Evolutionary conservation across 1,140 invertebrate species (phyloP).

Genomic region (Heliconius himera): DNA sequence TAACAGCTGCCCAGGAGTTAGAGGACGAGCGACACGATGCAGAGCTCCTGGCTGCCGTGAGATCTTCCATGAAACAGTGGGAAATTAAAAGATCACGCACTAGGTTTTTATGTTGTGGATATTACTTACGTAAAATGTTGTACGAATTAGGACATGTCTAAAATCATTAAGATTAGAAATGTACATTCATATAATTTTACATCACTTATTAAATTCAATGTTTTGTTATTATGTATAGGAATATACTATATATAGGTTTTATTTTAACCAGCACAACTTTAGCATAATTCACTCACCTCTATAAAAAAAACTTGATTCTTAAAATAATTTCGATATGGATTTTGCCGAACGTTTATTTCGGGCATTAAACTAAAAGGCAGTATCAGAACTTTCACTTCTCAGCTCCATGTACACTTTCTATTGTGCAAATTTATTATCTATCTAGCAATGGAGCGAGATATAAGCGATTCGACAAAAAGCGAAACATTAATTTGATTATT

Average conservation of each 20-base stretch:
- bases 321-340: background rate
- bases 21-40: conserved; percentile 83
- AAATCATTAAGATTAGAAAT: background rate
- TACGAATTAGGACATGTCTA: background rate
- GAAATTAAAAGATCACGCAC: conserved; percentile 69
- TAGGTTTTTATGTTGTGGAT: conserved; percentile 51
- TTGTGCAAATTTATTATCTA: conserved; percentile 39
- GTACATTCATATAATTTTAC: background rate
- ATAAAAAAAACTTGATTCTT: background rate
- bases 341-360: background rate
- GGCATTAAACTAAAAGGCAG: conserved; percentile 19
- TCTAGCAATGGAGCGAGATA: conserved; percentile 34
- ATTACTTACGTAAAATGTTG: background rate
- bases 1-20: conserved; percentile 71
- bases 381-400: conserved; percentile 53
- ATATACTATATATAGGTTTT: background rate
- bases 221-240: background rate
- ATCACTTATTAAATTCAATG: background rate
- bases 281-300: no score
- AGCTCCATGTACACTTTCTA: conserved; percentile 51
- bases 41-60: conserved; percentile 83
- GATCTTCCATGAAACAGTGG: conserved; percentile 83
- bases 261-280: background rate
- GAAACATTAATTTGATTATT: background rate
- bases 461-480: background rate